Evolutionary conservation across 2,888 invertebrate species (phyloP), one percentile per base, ranked within the genome.

Genomic region (Leptinotarsa juncta): DNA sequence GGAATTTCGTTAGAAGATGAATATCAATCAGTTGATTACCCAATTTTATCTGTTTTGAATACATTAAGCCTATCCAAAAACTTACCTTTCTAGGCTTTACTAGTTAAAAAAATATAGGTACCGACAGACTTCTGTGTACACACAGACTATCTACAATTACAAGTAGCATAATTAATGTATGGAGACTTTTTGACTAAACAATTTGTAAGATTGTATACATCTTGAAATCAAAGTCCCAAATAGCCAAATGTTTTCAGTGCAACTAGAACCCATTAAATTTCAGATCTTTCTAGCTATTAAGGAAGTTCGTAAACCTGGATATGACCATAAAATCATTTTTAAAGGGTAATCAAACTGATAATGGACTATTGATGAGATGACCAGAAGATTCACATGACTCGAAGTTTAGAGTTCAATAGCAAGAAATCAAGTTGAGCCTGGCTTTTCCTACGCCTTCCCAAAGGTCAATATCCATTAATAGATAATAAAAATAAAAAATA

Each of bases 401-500:
- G 18, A 32, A 32, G 42, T 16, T 32, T 16, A 32, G 4, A 62
- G 16, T 62, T 62, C 62, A 57, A 15, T 4, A 32, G 26, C 18
- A 18, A 23, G 60, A 15, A 20, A 55, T 55, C 42, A 18, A 68
- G 42, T 14, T 18, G 48, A 4, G 18, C 57, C 20, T 49, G n/a
- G 60, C 18, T 42, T 62, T 51, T 66, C 32, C 26, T 57, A 49
- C 65, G 55, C 15, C 62, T 26, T 60, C 55, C 32, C 23, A 70
- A 55, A 72, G 48, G 20, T 60, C 53, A 48, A 55, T 66, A 66
- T 70, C 42, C 57, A 62, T 20, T 66, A 69, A 66, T 18, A 66
- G 67, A 49, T 72, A 76, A 75, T 67, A 67, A 57, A 71, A 67
- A 73, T 75, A 73, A 67, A 42, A 42, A 62, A 76, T 65, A 67